Base-by-base conservation (phyloP, 2,797 vertebrate species). In the Crax fasciolata region DNA sequence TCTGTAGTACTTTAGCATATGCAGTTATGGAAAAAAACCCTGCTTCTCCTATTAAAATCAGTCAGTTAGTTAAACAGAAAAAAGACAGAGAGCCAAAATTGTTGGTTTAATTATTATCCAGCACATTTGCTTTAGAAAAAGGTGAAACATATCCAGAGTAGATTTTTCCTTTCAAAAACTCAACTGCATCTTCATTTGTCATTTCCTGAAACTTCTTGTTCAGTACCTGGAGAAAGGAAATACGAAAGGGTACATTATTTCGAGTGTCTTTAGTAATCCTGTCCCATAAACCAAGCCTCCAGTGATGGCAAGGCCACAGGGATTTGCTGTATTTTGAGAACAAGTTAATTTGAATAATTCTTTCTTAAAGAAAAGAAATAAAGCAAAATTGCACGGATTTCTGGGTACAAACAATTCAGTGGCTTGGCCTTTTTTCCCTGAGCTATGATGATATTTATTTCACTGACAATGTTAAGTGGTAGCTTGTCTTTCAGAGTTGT, bases 151-250 rank as follows among this genome's bases (percentile, higher is more conserved):
- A 85, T 61, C 65, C 30, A 68, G 96, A 97, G 91, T 98, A 99
- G 72, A 99, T 97, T 77, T 77, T 96, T 35, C 10, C 85, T 94
- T 97, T 98, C 63, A 99, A 95, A 87, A 98, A 90, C 18, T 97
- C 71, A 1, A 90, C 49, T 41, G 96, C 98, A 41, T 98, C 76
- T 30, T 98, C 93, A 41, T 97, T 95, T 23, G 97, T 95, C 83
- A 97, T 89, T 58, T 93, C 96, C 61, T 96, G 94, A 92, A 99
- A 97, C 90, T 98, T 97, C 66, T 97, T 97, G 72, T 97, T 96
- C 3, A 86, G 94, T 41, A 99, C 94, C 99, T 99, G 86, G 61
- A 91, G 65, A 67, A 96, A 84, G 97, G 79, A 59, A 84, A 93
- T 38, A 58, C 48, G 74, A 96, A 80, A 74, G 3, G 21, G 13